Conservation (phyloP, 2,797 vertebrate species). For the Hydrocynus forskahlii region DNA sequence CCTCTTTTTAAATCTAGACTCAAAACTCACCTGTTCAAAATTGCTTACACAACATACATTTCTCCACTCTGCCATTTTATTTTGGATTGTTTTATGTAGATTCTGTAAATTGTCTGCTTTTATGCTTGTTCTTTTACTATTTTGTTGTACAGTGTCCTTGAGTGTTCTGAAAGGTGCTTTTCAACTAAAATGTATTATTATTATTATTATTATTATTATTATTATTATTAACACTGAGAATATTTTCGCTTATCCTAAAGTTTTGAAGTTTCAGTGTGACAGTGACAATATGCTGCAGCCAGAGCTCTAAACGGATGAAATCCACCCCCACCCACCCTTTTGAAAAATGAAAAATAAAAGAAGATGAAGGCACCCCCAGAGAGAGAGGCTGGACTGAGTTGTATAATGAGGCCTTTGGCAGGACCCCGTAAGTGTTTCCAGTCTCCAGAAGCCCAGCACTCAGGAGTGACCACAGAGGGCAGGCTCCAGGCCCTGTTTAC, state of each 20-base stretch:
- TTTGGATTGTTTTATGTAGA: too few species aligned
- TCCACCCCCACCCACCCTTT: neutral
- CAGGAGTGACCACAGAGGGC: slow-evolving; percentile 59
- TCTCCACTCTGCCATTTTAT: too few species aligned
- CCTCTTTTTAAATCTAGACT: too few species aligned
- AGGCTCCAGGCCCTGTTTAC: slow-evolving; percentile 48
- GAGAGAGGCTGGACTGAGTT: slow-evolving; percentile 35
- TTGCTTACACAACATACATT: too few species aligned
- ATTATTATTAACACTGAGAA: neutral
- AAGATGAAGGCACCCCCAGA: slow-evolving; percentile 14
- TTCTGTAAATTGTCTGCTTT: too few species aligned
- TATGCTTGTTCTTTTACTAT: too few species aligned
- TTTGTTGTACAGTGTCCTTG: too few species aligned
- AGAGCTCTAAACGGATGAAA: slow-evolving; percentile 6
- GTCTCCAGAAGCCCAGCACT: slow-evolving; percentile 53
- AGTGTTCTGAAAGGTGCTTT: too few species aligned
- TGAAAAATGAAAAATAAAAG: neutral
- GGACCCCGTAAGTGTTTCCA: slow-evolving; percentile 62
- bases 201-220: too few species aligned
- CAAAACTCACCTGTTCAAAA: too few species aligned
- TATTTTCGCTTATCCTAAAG: neutral
- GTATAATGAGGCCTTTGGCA: slow-evolving; percentile 44
- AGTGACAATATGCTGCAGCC: neutral
- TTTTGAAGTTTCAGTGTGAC: neutral
- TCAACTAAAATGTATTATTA: too few species aligned